Base-by-base conservation (phyloP, 2,113 vertebrate genomes). In the Zapornia atra region DNA sequence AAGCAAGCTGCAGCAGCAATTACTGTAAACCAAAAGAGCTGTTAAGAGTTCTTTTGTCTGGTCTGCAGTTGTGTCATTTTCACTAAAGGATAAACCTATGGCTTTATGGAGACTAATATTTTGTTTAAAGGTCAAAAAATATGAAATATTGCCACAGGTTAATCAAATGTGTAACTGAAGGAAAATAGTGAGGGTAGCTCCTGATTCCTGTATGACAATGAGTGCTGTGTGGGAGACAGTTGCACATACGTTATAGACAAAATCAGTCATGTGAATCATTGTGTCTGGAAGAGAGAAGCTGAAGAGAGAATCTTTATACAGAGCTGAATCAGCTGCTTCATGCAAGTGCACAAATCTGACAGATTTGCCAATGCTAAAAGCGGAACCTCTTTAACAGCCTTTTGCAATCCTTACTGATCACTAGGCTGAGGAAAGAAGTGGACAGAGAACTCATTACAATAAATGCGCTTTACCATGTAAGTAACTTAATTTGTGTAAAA, bases 41-140 rank as follows among this genome's bases (percentile, higher is more conserved):
- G 20, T 56, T 77, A 54, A 69, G 60, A 78, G 42, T 38, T 85
- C 53, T 89, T 93, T 71, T 87, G 63, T 92, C 76, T 96, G 56
- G 29, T 42, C 33, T 88, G 60, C 68, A 77, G 17, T 31, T 90
- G 22, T 65, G 48, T 82, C 10, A 91, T 92, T 95, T 92, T 70
- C 64, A 94, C 69, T 38, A 92, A 82, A 83, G 65, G 33, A 93
- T 69, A 93, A 91, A 96, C 69, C 42, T 46, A 44, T 26, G 40
- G 48, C 94, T 95, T 94, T 75, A 89, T 57, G 61, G 50, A 71
- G 46, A 85, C 70, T 94, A 92, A 81, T 71, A 73, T 82, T 96
- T 90, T 86, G 64, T 78, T 96, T 91, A 95, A 94, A 95, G 91
- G 76, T 94, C 91, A 95, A 88, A 92, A 73, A 14, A 44, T 29